Evolutionary conservation across 2,797 vertebrate genomes (phyloP).

Genomic region (Amphiprion clarkii): DNA sequence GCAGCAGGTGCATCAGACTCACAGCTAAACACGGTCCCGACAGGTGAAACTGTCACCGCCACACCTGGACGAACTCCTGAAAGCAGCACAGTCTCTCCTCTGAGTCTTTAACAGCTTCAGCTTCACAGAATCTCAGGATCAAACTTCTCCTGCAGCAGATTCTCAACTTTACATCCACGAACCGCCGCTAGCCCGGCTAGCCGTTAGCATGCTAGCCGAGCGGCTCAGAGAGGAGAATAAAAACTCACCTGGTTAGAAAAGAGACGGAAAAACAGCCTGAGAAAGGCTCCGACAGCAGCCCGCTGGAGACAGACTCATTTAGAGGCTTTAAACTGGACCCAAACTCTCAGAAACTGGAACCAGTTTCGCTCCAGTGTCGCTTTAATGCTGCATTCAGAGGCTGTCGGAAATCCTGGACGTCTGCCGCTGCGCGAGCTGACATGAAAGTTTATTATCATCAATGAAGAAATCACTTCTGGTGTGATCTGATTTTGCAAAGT

Average conservation of each 20-base stretch:
- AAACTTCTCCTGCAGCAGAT: conserved; percentile 1
- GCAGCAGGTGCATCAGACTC: no score
- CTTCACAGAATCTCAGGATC: no score
- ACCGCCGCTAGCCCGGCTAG: conserved; percentile 32
- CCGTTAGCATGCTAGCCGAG: conserved; percentile 45
- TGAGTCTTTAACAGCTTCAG: no score
- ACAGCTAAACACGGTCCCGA: no score
- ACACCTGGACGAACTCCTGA: no score
- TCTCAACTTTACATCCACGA: not conserved
- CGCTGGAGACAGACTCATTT: rapidly evolving
- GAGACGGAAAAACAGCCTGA: not conserved
- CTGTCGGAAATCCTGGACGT: conserved; percentile 10
- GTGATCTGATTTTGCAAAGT: no score
- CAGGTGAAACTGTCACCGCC: no score
- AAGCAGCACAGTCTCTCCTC: no score
- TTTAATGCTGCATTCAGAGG: conserved; percentile 52
- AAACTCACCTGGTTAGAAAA: not conserved
- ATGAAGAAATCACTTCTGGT: no score
- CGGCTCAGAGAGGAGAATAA: not conserved
- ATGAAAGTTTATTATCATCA: no score
- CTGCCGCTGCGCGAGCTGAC: no score
- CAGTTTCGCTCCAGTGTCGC: conserved; percentile 43
- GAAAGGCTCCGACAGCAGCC: rapidly evolving
- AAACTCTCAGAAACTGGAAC: conserved; percentile 66
- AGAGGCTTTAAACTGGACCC: conserved; percentile 1